These are phyloP conservation scores for Spilogale gracilis DNA, from an alignment of 2,113 vertebrate genomes.

Conservation along the genomic window DNA sequence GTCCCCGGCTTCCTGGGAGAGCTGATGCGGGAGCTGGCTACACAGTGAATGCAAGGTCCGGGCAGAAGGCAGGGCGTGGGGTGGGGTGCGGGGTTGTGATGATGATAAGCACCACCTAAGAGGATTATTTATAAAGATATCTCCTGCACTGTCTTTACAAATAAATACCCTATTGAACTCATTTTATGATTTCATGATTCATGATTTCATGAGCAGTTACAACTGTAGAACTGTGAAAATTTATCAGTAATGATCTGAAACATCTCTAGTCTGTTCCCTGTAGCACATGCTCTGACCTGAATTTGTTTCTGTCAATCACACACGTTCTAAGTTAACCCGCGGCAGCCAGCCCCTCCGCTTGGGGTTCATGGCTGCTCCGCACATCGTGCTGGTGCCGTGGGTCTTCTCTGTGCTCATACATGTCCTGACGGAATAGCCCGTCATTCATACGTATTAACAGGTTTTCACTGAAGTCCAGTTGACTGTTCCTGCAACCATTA, in stretches of 20 bases:
- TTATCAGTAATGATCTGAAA: background rate
- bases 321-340: background rate
- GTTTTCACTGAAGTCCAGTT: background rate
- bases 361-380: background rate
- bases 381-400: background rate
- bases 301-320: background rate
- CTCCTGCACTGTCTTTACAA: background rate
- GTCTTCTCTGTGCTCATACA: background rate
- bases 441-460: background rate
- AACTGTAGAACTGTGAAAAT: background rate
- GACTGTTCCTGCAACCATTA: background rate
- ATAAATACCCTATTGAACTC: background rate
- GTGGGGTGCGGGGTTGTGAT: accelerated
- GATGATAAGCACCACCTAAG: background rate
- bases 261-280: background rate
- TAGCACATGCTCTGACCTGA: background rate
- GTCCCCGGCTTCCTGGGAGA: background rate
- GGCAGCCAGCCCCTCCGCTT: background rate
- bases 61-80: background rate
- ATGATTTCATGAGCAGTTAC: background rate
- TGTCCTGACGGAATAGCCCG: no score
- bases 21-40: no score
- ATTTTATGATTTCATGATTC: background rate
- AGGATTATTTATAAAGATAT: background rate
- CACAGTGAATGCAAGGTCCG: background rate